Evolutionary conservation across 2,113 vertebrate species (phyloP), one percentile per base, ranked within the genome.

Genomic region (Corydoras maculifer): DNA sequence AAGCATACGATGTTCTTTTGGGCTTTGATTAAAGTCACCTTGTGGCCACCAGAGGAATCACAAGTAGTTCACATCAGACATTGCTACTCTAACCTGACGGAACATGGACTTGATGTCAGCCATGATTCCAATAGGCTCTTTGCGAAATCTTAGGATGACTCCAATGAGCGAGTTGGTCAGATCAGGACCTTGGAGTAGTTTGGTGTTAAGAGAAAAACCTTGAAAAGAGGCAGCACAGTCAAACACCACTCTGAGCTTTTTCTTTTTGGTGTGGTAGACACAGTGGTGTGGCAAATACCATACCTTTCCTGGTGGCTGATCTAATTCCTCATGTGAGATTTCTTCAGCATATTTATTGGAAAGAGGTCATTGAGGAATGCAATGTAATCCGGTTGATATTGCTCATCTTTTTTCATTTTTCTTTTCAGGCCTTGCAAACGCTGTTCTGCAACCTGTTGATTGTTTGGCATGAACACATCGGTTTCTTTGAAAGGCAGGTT

Each of bases 21-120:
- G 48, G 2, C 25, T 7, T 10, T 62, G 35, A 1, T 62, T 50
- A 15, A 57, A 3, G 30, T 67, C 59, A 4, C 75, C 72, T 8
- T 70, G 58, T 48, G 48, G 57, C 74, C 70, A 68, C 74, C 74
- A 76, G 2, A 76, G 11, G n/a, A 79, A 79, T 3, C 67, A 13
- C 25, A 79, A 14, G 69, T 5, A n/a, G 31, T 74, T 57, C 5
- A 18, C 2, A 31, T 77, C 64, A 15, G 31, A 2, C 3, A 8
- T n/a, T 8, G 71, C 8, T 0, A 74, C 72, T 14, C 51, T 50
- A 2, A 77, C 62, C 13, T 77, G 77, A 30, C 73, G 48, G 8
- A 70, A 77, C 78, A 77, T 77, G 2, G 59, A 48, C n/a, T 15
- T 50, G 3, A 76, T 69, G 7, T 75, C 59, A 2, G 66, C 65